These are phyloP conservation scores for Vidua chalybeata DNA, from an alignment of 2,113 vertebrate genomes.

Conservation along the genomic window DNA sequence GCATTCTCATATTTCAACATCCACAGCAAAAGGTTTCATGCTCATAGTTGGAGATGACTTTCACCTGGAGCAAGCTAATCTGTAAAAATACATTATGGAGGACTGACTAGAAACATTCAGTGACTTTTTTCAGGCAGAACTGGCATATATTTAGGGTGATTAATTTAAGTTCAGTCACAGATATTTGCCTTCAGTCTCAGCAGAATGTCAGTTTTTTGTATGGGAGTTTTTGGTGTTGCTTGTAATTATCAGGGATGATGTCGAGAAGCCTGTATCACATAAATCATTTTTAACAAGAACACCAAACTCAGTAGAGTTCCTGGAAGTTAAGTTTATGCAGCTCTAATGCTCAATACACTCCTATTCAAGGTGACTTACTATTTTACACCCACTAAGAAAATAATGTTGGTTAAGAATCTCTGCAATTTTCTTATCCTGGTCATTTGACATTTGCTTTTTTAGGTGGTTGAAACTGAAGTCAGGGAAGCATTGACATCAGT, in stretches of 20 bases:
- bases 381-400: conserved; percentile 23
- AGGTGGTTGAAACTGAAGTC: background rate
- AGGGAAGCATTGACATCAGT: background rate
- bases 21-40: background rate
- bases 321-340: background rate
- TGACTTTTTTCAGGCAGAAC: background rate
- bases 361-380: background rate
- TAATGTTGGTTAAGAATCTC: background rate
- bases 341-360: background rate
- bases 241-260: background rate
- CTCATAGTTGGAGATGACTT: background rate
- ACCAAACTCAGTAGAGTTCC: background rate
- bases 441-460: conserved; percentile 15
- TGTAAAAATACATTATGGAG: background rate
- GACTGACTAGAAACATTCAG: background rate
- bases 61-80: background rate
- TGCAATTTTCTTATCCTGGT: conserved; percentile 29
- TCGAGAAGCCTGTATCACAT: background rate
- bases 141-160: background rate
- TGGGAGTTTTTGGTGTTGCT: background rate
- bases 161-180: background rate
- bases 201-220: background rate
- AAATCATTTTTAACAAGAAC: background rate
- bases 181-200: background rate
- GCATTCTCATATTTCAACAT: background rate